phyloP scores from a whole-genome alignment of 2,797 vertebrate species.

The Rhabdomys pumilio region DNA sequence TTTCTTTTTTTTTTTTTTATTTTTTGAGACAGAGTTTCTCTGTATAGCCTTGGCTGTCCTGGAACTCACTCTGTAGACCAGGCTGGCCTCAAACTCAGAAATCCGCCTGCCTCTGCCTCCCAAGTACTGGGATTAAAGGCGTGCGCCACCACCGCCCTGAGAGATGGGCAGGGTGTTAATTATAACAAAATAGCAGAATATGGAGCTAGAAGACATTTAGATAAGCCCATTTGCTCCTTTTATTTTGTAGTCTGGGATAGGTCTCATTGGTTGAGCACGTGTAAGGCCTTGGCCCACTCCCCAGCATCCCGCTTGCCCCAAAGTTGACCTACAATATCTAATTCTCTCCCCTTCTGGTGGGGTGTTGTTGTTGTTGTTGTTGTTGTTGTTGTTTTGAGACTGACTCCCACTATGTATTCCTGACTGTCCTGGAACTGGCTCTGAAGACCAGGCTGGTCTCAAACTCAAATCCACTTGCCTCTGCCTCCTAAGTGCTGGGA shows the following conservation, averaged over 20 bases:
- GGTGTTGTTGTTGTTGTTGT: not conserved
- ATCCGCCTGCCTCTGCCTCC: too few species aligned
- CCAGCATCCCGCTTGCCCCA: not conserved
- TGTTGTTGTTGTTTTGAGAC: not conserved
- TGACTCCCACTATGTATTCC: not conserved
- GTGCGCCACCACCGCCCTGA: too few species aligned
- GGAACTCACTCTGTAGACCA: too few species aligned
- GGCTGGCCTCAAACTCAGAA: too few species aligned
- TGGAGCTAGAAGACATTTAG: not conserved
- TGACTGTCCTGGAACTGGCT: not conserved
- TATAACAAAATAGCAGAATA: constrained; percentile 41
- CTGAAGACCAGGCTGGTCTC: not conserved
- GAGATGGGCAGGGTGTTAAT: not conserved
- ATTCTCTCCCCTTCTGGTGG: not conserved
- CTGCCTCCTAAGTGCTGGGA: not conserved
- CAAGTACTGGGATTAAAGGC: too few species aligned
- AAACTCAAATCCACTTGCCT: not conserved
- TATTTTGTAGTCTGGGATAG: not conserved
- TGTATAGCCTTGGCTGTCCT: too few species aligned
- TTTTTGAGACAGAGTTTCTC: too few species aligned
- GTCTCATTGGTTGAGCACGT: not conserved
- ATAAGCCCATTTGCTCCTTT: not conserved
- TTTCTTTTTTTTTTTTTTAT: too few species aligned
- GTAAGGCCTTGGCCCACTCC: too few species aligned
- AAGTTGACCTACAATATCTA: not conserved